A percentile compares a stretch with the other conserved stretches of the same genome.
phyloP scores from a whole-genome alignment of 1,140 invertebrate species.

The Orchesella cincta region DNA sequence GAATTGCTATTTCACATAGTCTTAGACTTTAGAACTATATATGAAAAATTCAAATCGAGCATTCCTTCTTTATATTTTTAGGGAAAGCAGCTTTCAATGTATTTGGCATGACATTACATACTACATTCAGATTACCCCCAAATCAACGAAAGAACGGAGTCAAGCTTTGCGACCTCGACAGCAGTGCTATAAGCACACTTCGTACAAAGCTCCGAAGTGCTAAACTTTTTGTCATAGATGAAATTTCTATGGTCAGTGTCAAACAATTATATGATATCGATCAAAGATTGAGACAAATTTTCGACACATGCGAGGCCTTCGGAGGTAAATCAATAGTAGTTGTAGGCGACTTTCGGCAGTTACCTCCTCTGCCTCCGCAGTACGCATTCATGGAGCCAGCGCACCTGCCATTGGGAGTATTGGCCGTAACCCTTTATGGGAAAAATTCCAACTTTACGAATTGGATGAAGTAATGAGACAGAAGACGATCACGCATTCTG shows the following conservation, averaged over 20 bases:
- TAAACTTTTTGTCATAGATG: constrained; percentile 20
- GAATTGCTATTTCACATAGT: no score
- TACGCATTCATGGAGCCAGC: not conserved
- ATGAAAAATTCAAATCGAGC: no score
- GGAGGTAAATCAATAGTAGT: constrained; percentile 10
- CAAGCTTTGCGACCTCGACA: not conserved
- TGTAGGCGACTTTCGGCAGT: constrained; percentile 4
- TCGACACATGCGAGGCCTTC: not conserved
- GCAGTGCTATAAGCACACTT: not conserved
- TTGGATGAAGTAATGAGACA: constrained; percentile 40
- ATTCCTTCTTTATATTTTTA: no score
- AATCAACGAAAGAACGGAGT: not conserved
- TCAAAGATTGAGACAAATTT: constrained; percentile 4
- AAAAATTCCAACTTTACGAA: constrained; percentile 19
- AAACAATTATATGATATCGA: constrained; percentile 20
- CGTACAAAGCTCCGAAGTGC: not conserved
- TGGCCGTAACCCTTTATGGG: not conserved
- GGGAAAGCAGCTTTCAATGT: constrained; percentile 18
- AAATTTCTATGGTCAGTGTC: constrained; percentile 16
- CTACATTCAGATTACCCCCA: not conserved
- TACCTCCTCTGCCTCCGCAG: not conserved
- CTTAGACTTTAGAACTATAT: no score
- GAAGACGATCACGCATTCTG: constrained; percentile 9
- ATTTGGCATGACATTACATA: constrained; percentile 17
- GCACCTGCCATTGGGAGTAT: not conserved